Evolutionary conservation across 2,888 invertebrate genomes (phyloP).

Genomic region (Anaspis maculata): DNA sequence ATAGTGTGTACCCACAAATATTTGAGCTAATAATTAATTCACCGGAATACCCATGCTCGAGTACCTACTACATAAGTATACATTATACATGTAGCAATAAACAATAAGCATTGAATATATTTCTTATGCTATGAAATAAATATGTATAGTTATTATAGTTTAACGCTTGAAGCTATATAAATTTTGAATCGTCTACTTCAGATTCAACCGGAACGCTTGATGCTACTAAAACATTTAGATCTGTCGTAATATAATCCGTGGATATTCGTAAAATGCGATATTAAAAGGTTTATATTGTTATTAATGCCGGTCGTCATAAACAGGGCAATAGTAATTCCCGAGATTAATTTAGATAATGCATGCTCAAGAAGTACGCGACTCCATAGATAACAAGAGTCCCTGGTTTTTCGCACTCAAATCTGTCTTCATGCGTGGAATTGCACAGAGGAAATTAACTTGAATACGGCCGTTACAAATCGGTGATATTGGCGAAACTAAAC

Average conservation of each 20-base stretch:
- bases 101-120: too few relatives aligned
- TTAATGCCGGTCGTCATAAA: slow-evolving; percentile 31
- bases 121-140: too few relatives aligned
- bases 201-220: too few relatives aligned
- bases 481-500: slow-evolving; percentile 10
- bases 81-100: too few relatives aligned
- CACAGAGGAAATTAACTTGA: slow-evolving; percentile 1
- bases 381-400: slow-evolving; percentile 7
- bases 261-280: slow-evolving; percentile 30
- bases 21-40: too few relatives aligned
- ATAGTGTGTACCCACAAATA: too few relatives aligned
- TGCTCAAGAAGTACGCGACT: slow-evolving; percentile 7
- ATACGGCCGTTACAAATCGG: slow-evolving; percentile 7
- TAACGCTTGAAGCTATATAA: too few relatives aligned
- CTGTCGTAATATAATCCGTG: slow-evolving; percentile 25
- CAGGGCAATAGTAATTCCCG: slow-evolving; percentile 35
- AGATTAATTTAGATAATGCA: slow-evolving; percentile 38
- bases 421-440: not conserved
- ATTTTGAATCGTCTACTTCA: too few relatives aligned
- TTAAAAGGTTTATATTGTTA: slow-evolving; percentile 33
- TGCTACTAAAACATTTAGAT: too few relatives aligned
- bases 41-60: too few relatives aligned
- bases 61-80: too few relatives aligned
- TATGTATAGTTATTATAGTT: too few relatives aligned
- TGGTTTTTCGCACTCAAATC: slow-evolving; percentile 3